Conservation (phyloP, 2,888 invertebrate genomes). For the Diplolepis rosae region DNA sequence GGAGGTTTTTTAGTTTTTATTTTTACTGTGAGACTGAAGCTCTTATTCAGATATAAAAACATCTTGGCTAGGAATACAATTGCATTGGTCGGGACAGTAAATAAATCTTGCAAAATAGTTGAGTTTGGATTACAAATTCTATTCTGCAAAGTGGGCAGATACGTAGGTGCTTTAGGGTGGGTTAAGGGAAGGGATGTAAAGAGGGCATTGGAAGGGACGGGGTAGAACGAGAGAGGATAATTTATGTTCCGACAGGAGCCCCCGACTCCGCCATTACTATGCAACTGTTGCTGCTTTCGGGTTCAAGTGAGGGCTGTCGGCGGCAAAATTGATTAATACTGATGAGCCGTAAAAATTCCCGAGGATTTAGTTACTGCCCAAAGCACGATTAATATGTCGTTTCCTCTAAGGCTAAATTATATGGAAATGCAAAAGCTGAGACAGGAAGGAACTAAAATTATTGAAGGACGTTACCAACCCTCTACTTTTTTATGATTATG, state of each 20-base stretch:
- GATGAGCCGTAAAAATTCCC: slow-evolving; percentile 49
- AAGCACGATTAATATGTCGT: slow-evolving; percentile 45
- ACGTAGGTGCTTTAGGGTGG: not conserved
- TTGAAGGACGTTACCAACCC: not conserved
- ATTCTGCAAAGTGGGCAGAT: slow-evolving; percentile 20
- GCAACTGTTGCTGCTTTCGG: slow-evolving; percentile 51
- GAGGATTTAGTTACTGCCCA: slow-evolving; percentile 41
- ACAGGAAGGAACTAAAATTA: not conserved
- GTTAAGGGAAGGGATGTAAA: slow-evolving; percentile 35
- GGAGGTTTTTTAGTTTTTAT: not conserved
- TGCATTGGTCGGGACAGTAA: slow-evolving; percentile 22
- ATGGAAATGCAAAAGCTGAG: not conserved
- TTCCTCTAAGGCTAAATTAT: slow-evolving; percentile 34
- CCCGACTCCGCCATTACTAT: slow-evolving; percentile 48
- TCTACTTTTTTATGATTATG: no score
- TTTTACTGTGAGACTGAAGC: no score
- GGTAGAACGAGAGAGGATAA: slow-evolving; percentile 45
- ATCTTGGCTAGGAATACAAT: slow-evolving; percentile 12
- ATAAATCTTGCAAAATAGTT: slow-evolving; percentile 24
- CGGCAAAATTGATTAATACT: slow-evolving; percentile 50
- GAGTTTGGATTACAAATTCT: slow-evolving; percentile 28
- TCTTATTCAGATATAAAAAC: not conserved
- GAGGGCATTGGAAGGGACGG: slow-evolving; percentile 26
- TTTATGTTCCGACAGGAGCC: slow-evolving; percentile 49
- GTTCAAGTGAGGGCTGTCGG: slow-evolving; percentile 48